Evolutionary conservation across 2,113 vertebrate genomes (phyloP).

Genomic region (Misgurnus anguillicaudatus): DNA sequence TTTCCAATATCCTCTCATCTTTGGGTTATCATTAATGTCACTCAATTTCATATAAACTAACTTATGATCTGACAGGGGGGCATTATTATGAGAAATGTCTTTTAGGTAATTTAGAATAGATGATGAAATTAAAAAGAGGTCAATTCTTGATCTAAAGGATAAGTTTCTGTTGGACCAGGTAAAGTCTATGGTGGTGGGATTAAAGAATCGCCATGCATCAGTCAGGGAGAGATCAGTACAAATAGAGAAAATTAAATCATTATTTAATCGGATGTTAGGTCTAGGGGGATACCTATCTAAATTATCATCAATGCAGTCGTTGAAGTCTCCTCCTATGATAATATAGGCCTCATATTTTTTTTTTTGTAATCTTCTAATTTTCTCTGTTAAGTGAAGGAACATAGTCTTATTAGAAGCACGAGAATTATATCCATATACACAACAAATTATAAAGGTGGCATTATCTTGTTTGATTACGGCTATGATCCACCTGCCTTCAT

Average conservation of each 20-base stretch:
- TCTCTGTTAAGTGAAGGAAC: not conserved
- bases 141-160: not conserved
- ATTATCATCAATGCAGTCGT: too few species aligned
- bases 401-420: not conserved
- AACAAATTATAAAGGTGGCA: not conserved
- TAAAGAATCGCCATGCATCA: too few species aligned
- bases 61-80: not conserved
- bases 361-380: not conserved
- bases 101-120: not conserved
- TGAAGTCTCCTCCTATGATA: too few species aligned
- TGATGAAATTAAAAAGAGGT: not conserved
- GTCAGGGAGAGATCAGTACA: too few species aligned
- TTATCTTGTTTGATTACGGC: not conserved
- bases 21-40: not conserved
- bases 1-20: too few species aligned
- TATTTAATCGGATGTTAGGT: too few species aligned
- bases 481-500: too few species aligned
- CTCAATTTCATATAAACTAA: not conserved
- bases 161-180: not conserved
- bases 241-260: too few species aligned
- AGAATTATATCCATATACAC: not conserved
- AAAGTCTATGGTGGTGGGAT: too few species aligned
- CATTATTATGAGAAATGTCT: not conserved
- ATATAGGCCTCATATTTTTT: not conserved
- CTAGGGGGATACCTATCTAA: too few species aligned